These are phyloP conservation scores for Eleginops maclovinus DNA, from an alignment of 2,113 vertebrate genomes.

Conservation along the genomic window DNA sequence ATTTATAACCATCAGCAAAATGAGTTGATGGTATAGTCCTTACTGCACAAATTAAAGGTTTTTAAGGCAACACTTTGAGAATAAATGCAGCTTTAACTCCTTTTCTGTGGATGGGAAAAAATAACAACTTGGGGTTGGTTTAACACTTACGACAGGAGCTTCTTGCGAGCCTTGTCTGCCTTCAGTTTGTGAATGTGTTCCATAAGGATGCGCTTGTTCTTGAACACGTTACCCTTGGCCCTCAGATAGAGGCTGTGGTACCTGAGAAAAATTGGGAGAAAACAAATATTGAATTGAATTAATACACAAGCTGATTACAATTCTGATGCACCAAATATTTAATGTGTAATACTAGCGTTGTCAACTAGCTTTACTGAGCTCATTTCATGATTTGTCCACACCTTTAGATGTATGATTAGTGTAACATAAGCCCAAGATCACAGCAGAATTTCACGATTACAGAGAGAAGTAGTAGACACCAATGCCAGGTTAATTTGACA, in stretches of 20 bases:
- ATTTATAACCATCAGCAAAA: not conserved
- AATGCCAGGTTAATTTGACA: too few species aligned
- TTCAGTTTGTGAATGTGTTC: slow-evolving; percentile 99
- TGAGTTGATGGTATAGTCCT: not conserved
- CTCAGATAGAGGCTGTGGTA: slow-evolving; percentile 98
- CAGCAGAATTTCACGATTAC: too few species aligned
- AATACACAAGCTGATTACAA: not conserved
- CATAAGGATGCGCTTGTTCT: slow-evolving; percentile 99
- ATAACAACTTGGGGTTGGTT: not conserved
- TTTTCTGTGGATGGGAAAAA: not conserved
- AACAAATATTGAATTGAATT: not conserved
- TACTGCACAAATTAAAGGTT: not conserved
- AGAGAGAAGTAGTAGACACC: too few species aligned
- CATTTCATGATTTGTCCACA: not conserved
- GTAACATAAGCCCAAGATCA: not conserved
- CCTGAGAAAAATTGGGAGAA: slow-evolving; percentile 73
- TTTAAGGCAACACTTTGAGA: not conserved
- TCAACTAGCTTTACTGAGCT: not conserved
- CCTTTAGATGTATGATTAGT: not conserved
- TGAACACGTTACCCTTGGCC: slow-evolving; percentile 98
- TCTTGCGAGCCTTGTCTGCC: slow-evolving; percentile 99
- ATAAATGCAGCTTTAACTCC: not conserved
- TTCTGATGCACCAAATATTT: not conserved
- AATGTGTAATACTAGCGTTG: not conserved
- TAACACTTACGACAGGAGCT: slow-evolving; percentile 94